Conservation (phyloP, 2,113 vertebrate species). For the Corythaeola cristata region DNA sequence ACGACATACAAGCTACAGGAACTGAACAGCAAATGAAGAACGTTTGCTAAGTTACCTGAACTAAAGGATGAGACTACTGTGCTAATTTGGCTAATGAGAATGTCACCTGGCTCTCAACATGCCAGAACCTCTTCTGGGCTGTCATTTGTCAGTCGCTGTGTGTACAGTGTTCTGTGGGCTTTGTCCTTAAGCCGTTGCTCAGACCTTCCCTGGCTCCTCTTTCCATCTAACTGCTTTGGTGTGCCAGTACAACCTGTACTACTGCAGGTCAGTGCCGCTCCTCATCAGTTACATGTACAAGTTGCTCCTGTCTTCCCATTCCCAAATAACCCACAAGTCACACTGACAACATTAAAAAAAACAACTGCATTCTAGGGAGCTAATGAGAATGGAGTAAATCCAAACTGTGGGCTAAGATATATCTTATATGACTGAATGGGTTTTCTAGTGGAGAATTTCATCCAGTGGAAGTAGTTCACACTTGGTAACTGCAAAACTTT, state of each 20-base stretch:
- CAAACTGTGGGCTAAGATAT: not conserved
- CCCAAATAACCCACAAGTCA: not conserved
- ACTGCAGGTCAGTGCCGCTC: not conserved
- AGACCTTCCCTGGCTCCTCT: not conserved
- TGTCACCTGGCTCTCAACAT: not conserved
- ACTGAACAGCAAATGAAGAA: not conserved
- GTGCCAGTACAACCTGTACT: not conserved
- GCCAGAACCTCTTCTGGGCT: not conserved
- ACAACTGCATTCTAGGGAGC: not conserved
- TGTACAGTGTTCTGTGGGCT: fast-evolving
- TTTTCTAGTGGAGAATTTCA: not conserved
- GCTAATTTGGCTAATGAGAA: not conserved
- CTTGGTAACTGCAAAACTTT: not conserved
- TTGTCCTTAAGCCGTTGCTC: not conserved
- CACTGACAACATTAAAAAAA: no score
- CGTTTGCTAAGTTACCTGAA: not conserved
- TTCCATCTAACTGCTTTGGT: not conserved
- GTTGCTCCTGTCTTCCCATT: not conserved
- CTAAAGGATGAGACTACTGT: not conserved
- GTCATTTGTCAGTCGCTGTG: not conserved
- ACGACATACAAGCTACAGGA: not conserved
- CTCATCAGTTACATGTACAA: not conserved
- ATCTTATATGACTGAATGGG: fast-evolving
- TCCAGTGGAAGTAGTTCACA: not conserved
- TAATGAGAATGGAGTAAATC: not conserved